These are phyloP conservation scores for Hydractinia symbiolongicarpus DNA, from an alignment of 30 jellyfish, hydroid and myxozoan genomes.

Conservation along the genomic window DNA sequence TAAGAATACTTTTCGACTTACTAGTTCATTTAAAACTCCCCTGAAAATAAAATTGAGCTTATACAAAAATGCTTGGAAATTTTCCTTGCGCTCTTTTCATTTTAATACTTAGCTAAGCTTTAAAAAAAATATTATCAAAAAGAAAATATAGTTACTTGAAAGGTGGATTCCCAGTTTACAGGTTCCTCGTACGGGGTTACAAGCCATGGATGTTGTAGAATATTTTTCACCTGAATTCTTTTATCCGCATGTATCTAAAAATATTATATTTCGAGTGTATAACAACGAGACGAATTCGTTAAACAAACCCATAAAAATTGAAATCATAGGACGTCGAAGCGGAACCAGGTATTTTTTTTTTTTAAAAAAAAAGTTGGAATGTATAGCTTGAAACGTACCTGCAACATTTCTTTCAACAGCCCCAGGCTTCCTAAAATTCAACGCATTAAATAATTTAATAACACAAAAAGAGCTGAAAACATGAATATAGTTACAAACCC, in stretches of 20 bases:
- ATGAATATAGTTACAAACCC: too few relatives aligned
- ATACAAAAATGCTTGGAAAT: too few relatives aligned
- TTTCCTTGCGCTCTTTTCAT: too few relatives aligned
- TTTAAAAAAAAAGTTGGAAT: background rate
- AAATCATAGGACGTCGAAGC: background rate
- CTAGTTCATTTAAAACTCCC: too few relatives aligned
- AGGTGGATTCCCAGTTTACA: background rate
- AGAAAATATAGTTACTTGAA: background rate
- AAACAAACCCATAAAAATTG: too few relatives aligned
- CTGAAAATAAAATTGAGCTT: too few relatives aligned
- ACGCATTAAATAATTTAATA: background rate
- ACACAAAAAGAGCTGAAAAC: background rate
- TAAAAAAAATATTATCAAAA: too few relatives aligned
- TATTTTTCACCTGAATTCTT: conserved; percentile 40
- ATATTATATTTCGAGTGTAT: background rate
- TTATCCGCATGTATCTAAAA: conserved; percentile 39
- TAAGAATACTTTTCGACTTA: too few relatives aligned
- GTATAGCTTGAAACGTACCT: conserved; percentile 4
- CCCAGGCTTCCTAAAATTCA: conserved; percentile 19
- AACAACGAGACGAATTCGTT: too few relatives aligned
- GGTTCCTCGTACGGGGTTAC: background rate
- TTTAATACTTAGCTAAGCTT: too few relatives aligned
- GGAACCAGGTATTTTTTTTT: background rate
- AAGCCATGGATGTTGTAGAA: conserved; percentile 51
- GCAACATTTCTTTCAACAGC: conserved; percentile 26